Evolutionary conservation across 92 coral and sea anemone genomes (phyloP).

Genomic region (Siderastrea radians): DNA sequence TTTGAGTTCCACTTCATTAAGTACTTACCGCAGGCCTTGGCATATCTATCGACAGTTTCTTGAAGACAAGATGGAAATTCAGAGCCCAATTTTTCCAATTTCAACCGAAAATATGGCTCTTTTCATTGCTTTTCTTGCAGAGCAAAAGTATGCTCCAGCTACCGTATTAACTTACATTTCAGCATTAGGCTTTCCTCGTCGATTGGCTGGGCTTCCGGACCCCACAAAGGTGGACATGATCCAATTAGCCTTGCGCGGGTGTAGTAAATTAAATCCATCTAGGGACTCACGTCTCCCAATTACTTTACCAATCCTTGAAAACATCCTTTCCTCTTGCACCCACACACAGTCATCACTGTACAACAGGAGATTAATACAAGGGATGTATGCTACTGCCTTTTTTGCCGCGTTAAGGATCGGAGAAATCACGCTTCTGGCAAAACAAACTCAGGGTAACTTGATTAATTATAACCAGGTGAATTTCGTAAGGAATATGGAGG

Average conservation of each 20-base stretch:
- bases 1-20: conserved; percentile 11
- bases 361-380: no score
- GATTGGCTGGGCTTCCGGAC: conserved; percentile 40
- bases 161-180: conserved; percentile 52
- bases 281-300: conserved; percentile 50
- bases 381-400: conserved; percentile 44
- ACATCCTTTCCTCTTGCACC: conserved; percentile 18
- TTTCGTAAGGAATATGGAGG: no score
- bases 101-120: conserved; percentile 1
- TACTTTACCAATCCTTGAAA: conserved; percentile 54
- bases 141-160: neutral
- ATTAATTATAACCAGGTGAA: no score
- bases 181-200: conserved; percentile 46
- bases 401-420: conserved; percentile 45
- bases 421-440: no score
- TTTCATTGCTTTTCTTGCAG: conserved; percentile 31
- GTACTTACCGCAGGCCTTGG: conserved; percentile 42
- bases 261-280: conserved; percentile 21
- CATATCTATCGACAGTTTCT: conserved; percentile 10
- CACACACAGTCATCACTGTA: no score
- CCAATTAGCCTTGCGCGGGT: conserved; percentile 37
- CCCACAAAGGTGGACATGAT: conserved; percentile 32
- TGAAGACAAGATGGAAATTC: neutral
- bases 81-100: neutral
- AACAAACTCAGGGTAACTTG: no score